Evolutionary conservation across 2,797 vertebrate genomes (phyloP), one percentile per base, ranked within the genome.

Genomic region (Chelon labrosus): DNA sequence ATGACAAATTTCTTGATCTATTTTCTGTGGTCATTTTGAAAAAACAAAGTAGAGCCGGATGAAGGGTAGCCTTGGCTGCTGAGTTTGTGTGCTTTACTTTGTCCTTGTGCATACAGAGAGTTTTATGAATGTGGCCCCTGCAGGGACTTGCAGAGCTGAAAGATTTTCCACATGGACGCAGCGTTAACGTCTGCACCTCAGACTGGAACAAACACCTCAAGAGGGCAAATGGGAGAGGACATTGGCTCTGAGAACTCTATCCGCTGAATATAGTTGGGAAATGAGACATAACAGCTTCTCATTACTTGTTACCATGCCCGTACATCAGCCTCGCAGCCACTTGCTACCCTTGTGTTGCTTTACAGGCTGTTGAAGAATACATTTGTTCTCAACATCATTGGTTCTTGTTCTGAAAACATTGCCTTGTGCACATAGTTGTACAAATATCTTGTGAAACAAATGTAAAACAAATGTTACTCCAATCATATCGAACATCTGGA

Each of bases 281-380:
- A 88, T 83, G 77, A 89, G 79, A 86, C 78, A 49, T 80, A 80
- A 58, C 72, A 42, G 73, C 62, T 71, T 76, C 70, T 79, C 55
- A 77, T 84, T 83, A 78, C 61, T 70, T 14, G 60, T 67, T 75
- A 67, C 31, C 17, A 73, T 57, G 50, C 42, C 38, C 67, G 67
- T 51, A 77, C 54, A 63, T 77, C 65, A 67, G 46, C 38, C 65
- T 49, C 37, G 55, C 59, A 69, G 75, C 68, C 67, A 70, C 49
- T 41, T 50, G 41, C 54, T 11, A 41, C 38, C 54, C 39, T 57
- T 58, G 63, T 65, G 35, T 25, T 53, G 53, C 51, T 20, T 54
- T 20, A 22, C 39, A 20, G 22, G 65, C 35, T 37, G 38, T 63
- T 51, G 49, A 54, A 60, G 19, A 39, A 63, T 61, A 57, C 38